phyloP scores from a whole-genome alignment of 2,113 vertebrate genomes.

The Puntigrus tetrazona region DNA sequence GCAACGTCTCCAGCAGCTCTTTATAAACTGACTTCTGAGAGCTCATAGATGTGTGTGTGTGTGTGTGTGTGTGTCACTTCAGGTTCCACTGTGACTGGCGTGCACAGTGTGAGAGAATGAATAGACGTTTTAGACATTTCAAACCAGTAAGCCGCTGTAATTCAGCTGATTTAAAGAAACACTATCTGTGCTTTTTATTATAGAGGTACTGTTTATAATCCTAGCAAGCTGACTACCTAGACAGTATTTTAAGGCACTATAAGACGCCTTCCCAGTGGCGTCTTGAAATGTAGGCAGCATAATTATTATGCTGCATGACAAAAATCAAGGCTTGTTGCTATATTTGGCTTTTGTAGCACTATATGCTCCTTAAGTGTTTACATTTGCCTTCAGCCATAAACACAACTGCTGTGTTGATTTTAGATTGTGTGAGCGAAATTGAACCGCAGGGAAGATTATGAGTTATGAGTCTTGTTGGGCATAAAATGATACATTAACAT shows the following conservation, averaged over 20 bases:
- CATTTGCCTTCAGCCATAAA: not conserved
- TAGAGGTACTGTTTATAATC: too few relatives aligned
- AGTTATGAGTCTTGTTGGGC: not conserved
- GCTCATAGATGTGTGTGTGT: constrained; percentile 29
- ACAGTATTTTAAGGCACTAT: not conserved
- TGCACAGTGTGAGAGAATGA: not conserved
- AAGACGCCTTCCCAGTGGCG: too few relatives aligned
- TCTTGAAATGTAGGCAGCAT: not conserved
- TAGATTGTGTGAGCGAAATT: not conserved
- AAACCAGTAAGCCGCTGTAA: too few relatives aligned
- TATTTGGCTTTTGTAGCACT: too few relatives aligned
- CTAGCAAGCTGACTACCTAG: not conserved
- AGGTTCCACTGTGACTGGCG: not conserved
- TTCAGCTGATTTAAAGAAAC: not conserved
- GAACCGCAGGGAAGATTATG: not conserved
- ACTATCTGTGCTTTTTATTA: not conserved
- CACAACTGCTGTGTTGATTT: not conserved
- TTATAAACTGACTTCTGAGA: constrained; percentile 43
- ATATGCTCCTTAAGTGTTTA: not conserved
- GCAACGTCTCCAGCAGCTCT: constrained; percentile 41
- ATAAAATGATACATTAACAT: not conserved
- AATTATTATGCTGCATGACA: not conserved
- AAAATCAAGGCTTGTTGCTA: too few relatives aligned
- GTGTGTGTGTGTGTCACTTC: not conserved
- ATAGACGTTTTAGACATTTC: not conserved